Evolutionary conservation across 1,140 invertebrate species (phyloP).

Genomic region (Grapholita molesta): DNA sequence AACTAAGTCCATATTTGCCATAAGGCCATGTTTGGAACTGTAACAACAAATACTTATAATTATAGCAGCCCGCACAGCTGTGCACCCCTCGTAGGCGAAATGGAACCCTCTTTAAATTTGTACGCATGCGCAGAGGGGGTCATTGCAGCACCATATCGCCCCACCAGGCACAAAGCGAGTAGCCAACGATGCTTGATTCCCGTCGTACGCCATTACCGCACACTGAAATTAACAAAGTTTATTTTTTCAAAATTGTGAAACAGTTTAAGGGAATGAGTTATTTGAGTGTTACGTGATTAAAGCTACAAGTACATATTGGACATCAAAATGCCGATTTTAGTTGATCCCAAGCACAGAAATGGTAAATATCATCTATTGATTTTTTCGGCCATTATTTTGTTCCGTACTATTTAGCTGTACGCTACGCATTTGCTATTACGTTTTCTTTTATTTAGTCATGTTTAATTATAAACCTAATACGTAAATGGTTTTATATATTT

Average conservation of each 20-base stretch:
- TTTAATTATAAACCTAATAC: not conserved
- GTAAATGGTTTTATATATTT: not conserved
- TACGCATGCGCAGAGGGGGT: constrained; percentile 66
- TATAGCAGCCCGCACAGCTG: constrained; percentile 49
- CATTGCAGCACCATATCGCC: constrained; percentile 45
- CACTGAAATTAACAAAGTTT: constrained; percentile 30
- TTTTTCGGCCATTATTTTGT: constrained; percentile 50
- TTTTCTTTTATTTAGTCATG: not conserved
- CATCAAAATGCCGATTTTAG: constrained; percentile 63
- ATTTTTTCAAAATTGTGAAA: constrained; percentile 26
- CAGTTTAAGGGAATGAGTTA: constrained; percentile 47
- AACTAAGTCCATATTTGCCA: not conserved
- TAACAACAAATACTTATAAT: constrained; percentile 11
- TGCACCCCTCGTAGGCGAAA: constrained; percentile 59
- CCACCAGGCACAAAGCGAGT: constrained; percentile 44
- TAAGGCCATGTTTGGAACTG: not conserved
- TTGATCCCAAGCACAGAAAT: constrained; percentile 59
- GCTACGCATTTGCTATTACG: not conserved
- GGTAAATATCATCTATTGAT: constrained; percentile 75
- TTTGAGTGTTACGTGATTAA: constrained; percentile 53
- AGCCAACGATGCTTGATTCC: constrained; percentile 53
- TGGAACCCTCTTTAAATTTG: constrained; percentile 59
- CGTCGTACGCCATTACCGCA: constrained; percentile 34
- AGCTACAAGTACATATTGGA: constrained; percentile 27
- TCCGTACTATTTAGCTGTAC: not conserved